These are phyloP conservation scores for Syritta pipiens DNA, from an alignment of 2,888 invertebrate species.

Conservation along the genomic window DNA sequence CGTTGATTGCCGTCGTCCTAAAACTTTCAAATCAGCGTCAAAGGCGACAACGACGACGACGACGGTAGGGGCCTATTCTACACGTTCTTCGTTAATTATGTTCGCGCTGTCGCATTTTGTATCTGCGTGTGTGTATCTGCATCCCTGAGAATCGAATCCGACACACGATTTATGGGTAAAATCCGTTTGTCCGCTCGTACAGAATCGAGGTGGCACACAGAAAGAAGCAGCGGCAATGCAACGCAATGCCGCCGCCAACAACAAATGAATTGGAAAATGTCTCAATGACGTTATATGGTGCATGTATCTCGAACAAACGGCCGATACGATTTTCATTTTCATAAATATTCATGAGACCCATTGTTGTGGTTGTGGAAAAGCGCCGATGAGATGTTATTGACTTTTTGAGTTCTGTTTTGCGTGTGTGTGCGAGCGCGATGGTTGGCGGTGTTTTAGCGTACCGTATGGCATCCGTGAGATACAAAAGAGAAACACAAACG, in stretches of 20 bases:
- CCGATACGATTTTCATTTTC: conserved; percentile 63
- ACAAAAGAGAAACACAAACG: conserved; percentile 33
- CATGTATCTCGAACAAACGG: conserved; percentile 8
- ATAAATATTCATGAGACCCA: conserved; percentile 61
- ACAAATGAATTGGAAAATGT: conserved; percentile 59
- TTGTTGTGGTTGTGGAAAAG: conserved; percentile 34
- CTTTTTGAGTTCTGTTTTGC: conserved; percentile 42
- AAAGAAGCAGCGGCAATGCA: conserved; percentile 22
- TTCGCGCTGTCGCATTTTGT: background rate
- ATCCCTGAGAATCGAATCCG: conserved; percentile 41
- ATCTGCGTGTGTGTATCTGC: conserved; percentile 18
- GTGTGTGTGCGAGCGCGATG: background rate
- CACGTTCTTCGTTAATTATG: conserved; percentile 41
- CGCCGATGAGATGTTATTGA: conserved; percentile 56
- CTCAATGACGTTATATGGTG: conserved; percentile 61
- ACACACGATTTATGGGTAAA: conserved; percentile 43
- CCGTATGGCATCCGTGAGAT: conserved; percentile 52
- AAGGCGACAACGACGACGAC: background rate
- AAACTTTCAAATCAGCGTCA: conserved; percentile 24
- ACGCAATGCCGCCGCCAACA: conserved; percentile 1
- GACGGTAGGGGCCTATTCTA: conserved; percentile 16
- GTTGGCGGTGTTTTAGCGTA: background rate
- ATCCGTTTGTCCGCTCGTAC: conserved; percentile 30
- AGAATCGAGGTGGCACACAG: background rate
- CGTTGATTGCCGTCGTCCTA: conserved; percentile 16